Evolutionary conservation across 2,113 vertebrate species (phyloP), one percentile per base, ranked within the genome.

Genomic region (Archilochus colubris): DNA sequence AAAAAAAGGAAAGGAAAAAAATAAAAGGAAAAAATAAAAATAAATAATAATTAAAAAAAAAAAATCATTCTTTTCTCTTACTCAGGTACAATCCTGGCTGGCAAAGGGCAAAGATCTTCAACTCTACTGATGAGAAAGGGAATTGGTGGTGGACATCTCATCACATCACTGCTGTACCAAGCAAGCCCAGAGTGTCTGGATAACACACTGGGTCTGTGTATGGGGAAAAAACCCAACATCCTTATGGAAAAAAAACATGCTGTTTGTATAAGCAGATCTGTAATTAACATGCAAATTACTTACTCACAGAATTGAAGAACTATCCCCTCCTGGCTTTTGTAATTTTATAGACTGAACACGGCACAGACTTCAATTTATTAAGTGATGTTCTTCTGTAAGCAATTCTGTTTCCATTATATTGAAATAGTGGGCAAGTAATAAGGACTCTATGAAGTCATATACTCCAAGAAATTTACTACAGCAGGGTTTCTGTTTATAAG

Each of bases 241-340:
- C 53, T 57, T 36, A 59, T 3, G 5, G 58, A 88, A 76, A 92
- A 84, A 84, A 40, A 68, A 12, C 12, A 8, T 36, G n/a, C 44
- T 76, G 55, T 69, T 88, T 76, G 19, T 40, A 70, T 46, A 91
- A 55, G 20, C 40, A 88, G 84, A 61, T 63, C 87, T 59, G 59
- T 73, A 80, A 88, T 93, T 91, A 93, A 91, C 68, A 92, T 83
- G 57, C 36, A 72, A 77, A 88, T 70, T 79, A 86, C n/a, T 86
- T 63, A 44, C 17, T 48, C 46, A 48, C 17, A 46, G 31, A 92
- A 86, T 78, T 73, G 36, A 93, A 72, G 83, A 94, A 66, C 57
- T 67, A 86, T 73, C 40, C 68, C 67, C 82, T 89, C 70, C 61
- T 21, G 6, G 59, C 13, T 87, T 53, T n/a, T 59, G 61, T 36